Evolutionary conservation across 2,113 vertebrate species (phyloP).

Genomic region (Euleptes europaea): DNA sequence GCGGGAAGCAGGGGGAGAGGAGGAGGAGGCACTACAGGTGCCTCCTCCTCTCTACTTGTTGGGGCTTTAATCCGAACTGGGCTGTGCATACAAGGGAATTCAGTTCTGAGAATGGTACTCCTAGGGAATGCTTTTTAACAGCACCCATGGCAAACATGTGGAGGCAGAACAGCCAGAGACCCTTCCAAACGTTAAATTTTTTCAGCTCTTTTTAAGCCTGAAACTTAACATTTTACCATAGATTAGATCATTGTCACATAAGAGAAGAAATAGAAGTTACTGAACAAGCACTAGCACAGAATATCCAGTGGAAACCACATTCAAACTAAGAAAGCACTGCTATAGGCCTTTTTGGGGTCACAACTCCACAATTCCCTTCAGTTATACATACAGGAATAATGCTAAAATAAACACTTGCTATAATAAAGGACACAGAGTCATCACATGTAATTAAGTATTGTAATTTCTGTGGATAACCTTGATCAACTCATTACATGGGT

Average conservation of each 20-base stretch:
- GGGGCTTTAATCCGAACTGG: no score
- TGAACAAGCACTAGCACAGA: no score
- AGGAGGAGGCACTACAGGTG: no score
- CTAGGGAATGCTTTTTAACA: no score
- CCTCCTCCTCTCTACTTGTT: no score
- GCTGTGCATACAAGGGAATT: no score
- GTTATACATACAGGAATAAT: not conserved
- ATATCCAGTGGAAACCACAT: no score
- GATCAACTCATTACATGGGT: rapidly evolving
- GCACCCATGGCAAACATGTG: no score
- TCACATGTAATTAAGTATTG: not conserved
- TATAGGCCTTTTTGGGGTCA: not conserved
- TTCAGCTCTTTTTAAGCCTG: not conserved
- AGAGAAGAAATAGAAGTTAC: no score
- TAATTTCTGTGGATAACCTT: slow-evolving; percentile 7
- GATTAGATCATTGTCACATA: not conserved
- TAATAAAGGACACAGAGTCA: not conserved
- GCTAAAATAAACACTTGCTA: not conserved
- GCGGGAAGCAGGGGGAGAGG: no score
- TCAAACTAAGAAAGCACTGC: not conserved
- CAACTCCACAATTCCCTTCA: not conserved
- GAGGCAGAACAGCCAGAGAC: not conserved
- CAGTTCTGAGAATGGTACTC: no score
- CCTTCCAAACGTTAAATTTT: not conserved
- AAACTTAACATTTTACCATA: not conserved